Percentiles rank a stretch among this genome's conserved stretches.
Evolutionary conservation across 1,140 invertebrate species (phyloP).

Genomic region (Chlorops oryzae): DNA sequence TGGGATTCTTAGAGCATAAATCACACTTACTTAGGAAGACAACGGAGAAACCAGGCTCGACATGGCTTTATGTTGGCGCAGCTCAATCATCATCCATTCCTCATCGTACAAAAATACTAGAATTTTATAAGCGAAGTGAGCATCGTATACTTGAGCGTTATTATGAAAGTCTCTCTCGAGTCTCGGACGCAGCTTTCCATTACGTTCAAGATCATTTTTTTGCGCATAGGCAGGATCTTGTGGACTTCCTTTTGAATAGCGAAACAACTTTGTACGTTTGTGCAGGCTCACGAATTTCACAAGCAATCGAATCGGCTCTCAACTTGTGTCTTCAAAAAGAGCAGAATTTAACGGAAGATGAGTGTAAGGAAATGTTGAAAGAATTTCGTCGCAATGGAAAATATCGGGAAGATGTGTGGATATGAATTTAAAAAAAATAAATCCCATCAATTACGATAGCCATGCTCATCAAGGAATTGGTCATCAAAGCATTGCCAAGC

Average conservation of each 20-base stretch:
- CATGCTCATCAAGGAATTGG: too few relatives aligned
- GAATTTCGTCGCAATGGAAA: conserved; percentile 48
- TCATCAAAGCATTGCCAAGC: too few relatives aligned
- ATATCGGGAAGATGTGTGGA: conserved; percentile 55
- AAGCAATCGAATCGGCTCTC: conserved; percentile 59
- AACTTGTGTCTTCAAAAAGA: conserved; percentile 51
- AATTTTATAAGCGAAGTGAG: conserved; percentile 48
- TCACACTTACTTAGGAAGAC: conserved; percentile 31
- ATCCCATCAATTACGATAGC: too few relatives aligned
- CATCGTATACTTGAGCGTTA: conserved; percentile 53
- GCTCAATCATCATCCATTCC: conserved; percentile 55
- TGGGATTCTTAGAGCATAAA: conserved; percentile 58
- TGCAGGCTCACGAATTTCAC: conserved; percentile 66
- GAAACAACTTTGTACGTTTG: conserved; percentile 63
- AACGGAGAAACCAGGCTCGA: conserved; percentile 43
- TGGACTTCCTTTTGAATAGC: conserved; percentile 53
- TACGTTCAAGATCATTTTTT: conserved; percentile 61
- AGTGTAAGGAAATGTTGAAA: conserved; percentile 45
- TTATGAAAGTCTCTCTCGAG: conserved; percentile 61
- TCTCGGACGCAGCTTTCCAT: conserved; percentile 47
- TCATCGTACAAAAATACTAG: conserved; percentile 21
- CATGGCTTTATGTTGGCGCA: conserved; percentile 71
- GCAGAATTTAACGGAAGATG: conserved; percentile 38
- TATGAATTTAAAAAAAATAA: too few relatives aligned
- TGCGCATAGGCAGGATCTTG: conserved; percentile 52